phyloP scores from a whole-genome alignment of 2,888 invertebrate genomes.

The Parthenolecanium corni region DNA sequence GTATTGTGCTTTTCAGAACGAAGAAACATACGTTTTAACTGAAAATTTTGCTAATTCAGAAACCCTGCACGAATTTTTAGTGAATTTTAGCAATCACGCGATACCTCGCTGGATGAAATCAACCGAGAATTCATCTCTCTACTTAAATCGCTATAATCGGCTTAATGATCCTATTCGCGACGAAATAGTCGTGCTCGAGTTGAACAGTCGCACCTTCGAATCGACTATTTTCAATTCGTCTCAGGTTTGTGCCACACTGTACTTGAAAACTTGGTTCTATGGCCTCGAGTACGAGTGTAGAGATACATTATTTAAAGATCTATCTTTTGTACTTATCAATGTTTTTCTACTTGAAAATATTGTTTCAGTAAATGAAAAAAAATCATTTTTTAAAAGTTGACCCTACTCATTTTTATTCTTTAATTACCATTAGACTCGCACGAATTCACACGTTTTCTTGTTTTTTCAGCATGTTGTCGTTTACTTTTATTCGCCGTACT shows the following conservation, averaged over 20 bases:
- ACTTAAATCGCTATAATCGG: slow-evolving; percentile 4
- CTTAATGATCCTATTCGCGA: neutral
- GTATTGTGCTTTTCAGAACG: neutral
- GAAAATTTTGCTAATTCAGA: slow-evolving; percentile 5
- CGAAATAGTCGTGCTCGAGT: slow-evolving; percentile 5
- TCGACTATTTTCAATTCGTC: slow-evolving; percentile 11
- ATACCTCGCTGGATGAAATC: slow-evolving; percentile 22
- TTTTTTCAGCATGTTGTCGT: slow-evolving; percentile 55
- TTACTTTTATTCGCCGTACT: slow-evolving; percentile 65
- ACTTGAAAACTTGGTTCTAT: neutral
- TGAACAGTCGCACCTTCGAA: slow-evolving; percentile 14
- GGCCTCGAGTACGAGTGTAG: no score
- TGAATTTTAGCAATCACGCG: neutral
- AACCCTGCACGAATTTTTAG: neutral
- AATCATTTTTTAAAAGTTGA: no score
- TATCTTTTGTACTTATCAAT: no score
- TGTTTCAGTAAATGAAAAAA: no score
- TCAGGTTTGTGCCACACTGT: neutral
- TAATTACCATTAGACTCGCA: no score
- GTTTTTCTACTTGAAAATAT: no score
- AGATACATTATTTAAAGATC: no score
- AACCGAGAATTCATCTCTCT: slow-evolving; percentile 7
- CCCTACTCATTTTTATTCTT: no score
- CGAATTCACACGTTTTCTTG: no score
- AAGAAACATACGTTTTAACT: slow-evolving; percentile 17